These are phyloP conservation scores for Amblyraja radiata DNA, from an alignment of 2,797 vertebrate species.

Conservation along the genomic window DNA sequence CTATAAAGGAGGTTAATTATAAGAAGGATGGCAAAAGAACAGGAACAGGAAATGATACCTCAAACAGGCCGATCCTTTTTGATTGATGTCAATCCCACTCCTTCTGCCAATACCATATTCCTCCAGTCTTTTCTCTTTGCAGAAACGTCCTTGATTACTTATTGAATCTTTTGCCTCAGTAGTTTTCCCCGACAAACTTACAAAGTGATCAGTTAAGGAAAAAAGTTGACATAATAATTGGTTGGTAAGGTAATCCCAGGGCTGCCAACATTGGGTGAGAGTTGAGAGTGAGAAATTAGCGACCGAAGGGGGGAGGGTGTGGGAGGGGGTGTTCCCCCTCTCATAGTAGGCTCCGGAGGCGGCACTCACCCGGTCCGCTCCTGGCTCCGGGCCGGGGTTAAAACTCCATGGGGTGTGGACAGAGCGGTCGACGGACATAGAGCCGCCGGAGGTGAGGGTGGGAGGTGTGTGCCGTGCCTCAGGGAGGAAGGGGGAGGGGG, in stretches of 20 bases:
- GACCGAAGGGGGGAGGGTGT: too few species aligned
- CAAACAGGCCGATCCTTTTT: not conserved
- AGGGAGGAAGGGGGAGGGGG: too few species aligned
- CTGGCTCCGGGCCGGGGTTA: too few species aligned
- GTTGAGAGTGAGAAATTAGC: too few species aligned
- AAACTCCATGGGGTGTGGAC: too few species aligned
- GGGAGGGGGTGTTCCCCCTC: too few species aligned
- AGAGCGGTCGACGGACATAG: too few species aligned
- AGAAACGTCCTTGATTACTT: not conserved
- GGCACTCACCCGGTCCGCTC: too few species aligned
- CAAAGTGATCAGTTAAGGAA: not conserved
- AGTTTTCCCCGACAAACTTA: not conserved
- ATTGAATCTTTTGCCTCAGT: not conserved
- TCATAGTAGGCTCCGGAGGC: too few species aligned
- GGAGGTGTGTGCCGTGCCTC: too few species aligned
- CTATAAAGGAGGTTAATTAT: constrained; percentile 15
- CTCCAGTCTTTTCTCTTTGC: not conserved
- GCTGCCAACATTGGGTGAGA: too few species aligned
- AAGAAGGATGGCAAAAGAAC: constrained; percentile 28
- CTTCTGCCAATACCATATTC: not conserved
- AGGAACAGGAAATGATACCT: constrained; percentile 6
- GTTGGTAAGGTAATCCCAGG: not conserved
- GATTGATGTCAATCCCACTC: not conserved
- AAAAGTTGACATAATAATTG: not conserved
- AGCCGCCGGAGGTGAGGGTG: too few species aligned